Conservation (phyloP, 2,797 vertebrate genomes). For the Urophycis tenuis region DNA sequence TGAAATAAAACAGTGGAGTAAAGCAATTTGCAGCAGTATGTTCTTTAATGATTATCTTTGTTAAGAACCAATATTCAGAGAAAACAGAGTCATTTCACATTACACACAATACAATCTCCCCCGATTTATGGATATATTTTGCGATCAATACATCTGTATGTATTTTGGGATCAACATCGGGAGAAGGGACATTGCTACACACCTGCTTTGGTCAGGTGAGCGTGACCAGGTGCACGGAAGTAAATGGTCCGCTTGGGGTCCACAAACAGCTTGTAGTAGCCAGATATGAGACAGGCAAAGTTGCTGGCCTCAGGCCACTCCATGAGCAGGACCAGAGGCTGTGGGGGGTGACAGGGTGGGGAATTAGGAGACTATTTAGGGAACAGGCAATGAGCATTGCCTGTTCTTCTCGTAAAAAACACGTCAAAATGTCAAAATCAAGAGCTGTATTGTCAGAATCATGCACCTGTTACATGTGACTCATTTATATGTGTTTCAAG, state of each 20-base stretch:
- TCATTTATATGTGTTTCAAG: not conserved
- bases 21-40: slow-evolving; percentile 6
- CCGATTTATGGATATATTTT: not conserved
- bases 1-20: slow-evolving; percentile 8
- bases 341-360: slow-evolving; percentile 46
- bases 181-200: slow-evolving; percentile 62
- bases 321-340: slow-evolving; percentile 96
- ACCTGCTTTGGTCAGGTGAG: slow-evolving; percentile 98
- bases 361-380: slow-evolving; percentile 54
- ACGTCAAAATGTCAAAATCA: slow-evolving; percentile 16
- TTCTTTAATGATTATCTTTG: not conserved
- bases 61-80: not conserved
- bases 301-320: slow-evolving; percentile 99
- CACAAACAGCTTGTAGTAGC: slow-evolving; percentile 95
- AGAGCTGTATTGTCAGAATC: not conserved
- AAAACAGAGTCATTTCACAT: slow-evolving; percentile 4
- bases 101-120: slow-evolving; percentile 10
- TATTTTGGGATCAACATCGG: slow-evolving; percentile 9
- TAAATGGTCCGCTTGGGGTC: slow-evolving; percentile 93
- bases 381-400: slow-evolving; percentile 53
- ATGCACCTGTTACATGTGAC: not conserved
- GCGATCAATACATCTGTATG: not conserved
- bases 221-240: slow-evolving; percentile 82
- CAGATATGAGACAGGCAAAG: slow-evolving; percentile 93
- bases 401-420: slow-evolving; percentile 34